Conservation (phyloP, 1,140 invertebrate genomes). For the Achroia grisella region DNA sequence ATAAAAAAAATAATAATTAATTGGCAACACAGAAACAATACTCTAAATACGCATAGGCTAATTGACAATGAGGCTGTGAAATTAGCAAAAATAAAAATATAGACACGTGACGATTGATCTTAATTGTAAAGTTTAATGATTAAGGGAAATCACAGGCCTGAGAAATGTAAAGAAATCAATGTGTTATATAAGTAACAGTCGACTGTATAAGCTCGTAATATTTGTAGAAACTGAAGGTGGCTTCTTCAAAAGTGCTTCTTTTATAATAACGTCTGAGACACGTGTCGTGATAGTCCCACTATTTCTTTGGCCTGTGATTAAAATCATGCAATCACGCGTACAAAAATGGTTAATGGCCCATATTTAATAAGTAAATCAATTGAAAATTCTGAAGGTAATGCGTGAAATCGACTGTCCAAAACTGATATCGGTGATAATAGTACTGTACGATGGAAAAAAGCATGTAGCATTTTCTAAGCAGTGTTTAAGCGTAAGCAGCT, state of each 20-base stretch:
- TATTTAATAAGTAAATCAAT: slow-evolving; percentile 70
- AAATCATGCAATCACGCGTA: slow-evolving; percentile 44
- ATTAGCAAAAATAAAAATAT: slow-evolving; percentile 69
- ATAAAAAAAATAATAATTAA: slow-evolving; percentile 61
- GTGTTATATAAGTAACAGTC: slow-evolving; percentile 11
- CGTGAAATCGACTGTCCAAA: slow-evolving; percentile 53
- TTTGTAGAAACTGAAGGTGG: too few relatives aligned
- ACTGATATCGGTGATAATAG: slow-evolving; percentile 32
- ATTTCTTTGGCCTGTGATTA: slow-evolving; percentile 39
- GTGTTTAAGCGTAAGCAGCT: slow-evolving; percentile 20
- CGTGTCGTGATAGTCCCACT: slow-evolving; percentile 11
- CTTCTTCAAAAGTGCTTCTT: too few relatives aligned
- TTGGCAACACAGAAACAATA: slow-evolving; percentile 72
- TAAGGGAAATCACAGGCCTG: slow-evolving; percentile 45
- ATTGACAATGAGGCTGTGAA: slow-evolving; percentile 71
- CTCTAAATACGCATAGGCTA: slow-evolving; percentile 71
- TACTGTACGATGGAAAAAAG: slow-evolving; percentile 23
- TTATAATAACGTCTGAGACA: too few relatives aligned
- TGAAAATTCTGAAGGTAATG: slow-evolving; percentile 51
- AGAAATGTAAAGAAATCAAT: slow-evolving; percentile 33
- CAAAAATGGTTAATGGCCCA: slow-evolving; percentile 55
- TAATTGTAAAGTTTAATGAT: slow-evolving; percentile 40
- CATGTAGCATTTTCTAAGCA: slow-evolving; percentile 43
- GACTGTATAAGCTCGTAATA: slow-evolving; percentile 1
- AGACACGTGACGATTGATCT: slow-evolving; percentile 63